A percentile compares a stretch with the other conserved stretches of the same genome.
These are phyloP conservation scores for Rosalia funebris DNA, from an alignment of 2,888 invertebrate species.

Conservation along the genomic window DNA sequence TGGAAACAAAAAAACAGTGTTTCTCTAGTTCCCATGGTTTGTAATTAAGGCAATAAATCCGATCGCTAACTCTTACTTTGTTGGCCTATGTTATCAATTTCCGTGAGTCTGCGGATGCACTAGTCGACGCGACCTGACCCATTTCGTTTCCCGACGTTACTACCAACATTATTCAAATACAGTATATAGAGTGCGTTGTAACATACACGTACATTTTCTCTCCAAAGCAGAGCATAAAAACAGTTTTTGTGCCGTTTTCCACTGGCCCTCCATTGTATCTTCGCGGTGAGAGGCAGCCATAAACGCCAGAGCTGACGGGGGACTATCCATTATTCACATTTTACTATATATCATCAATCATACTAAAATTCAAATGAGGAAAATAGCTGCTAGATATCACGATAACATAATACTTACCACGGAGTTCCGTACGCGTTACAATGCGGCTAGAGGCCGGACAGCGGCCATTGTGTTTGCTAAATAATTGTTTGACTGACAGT, in stretches of 20 bases:
- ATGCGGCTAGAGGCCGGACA: too few species aligned
- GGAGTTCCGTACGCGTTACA: not conserved
- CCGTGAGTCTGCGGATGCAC: too few species aligned
- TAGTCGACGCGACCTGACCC: too few species aligned
- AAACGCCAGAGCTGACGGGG: slow-evolving; percentile 45
- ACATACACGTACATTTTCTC: slow-evolving; percentile 5
- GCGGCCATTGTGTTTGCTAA: slow-evolving; percentile 4
- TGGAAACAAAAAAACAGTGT: too few species aligned
- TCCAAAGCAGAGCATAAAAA: slow-evolving; percentile 12
- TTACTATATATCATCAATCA: slow-evolving; percentile 51
- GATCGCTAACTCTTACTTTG: too few species aligned
- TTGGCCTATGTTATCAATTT: too few species aligned
- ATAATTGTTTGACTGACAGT: too few species aligned
- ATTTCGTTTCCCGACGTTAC: not conserved
- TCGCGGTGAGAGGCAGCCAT: slow-evolving; percentile 24
- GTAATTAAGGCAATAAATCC: too few species aligned
- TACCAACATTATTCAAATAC: not conserved
- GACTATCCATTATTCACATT: slow-evolving; percentile 48
- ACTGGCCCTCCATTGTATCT: slow-evolving; percentile 28
- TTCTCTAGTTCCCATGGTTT: too few species aligned
- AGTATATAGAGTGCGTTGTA: slow-evolving; percentile 3
- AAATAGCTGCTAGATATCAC: slow-evolving; percentile 38
- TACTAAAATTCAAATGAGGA: slow-evolving; percentile 50
- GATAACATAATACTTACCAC: slow-evolving; percentile 26
- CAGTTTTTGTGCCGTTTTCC: slow-evolving; percentile 14